Evolutionary conservation across 2,888 invertebrate genomes (phyloP), one percentile per base, ranked within the genome.

Genomic region (Troides helena): DNA sequence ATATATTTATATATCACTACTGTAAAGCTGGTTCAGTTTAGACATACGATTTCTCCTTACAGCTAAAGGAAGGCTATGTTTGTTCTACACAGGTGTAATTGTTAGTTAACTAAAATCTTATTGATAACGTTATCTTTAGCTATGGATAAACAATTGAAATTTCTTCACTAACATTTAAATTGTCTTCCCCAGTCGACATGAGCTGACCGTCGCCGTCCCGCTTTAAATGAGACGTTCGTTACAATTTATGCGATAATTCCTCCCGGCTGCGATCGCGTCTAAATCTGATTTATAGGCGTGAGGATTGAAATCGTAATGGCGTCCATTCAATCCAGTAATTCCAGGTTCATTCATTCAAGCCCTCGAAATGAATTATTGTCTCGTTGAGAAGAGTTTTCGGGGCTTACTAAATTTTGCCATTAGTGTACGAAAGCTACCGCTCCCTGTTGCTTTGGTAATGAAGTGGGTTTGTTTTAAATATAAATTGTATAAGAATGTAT

Each of bases 231-330:
- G 23, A 67, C 8, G 46, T 62, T 46, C 57, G 57, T 65, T 62
- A 69, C 67, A 68, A 57, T 64, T 60, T 57, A 30, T 36, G 56
- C 43, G 69, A 69, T 71, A 71, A 70, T 62, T 68, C 63, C 57
- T 65, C 67, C 63, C 56, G 65, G 71, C 50, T 62, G 70, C 72
- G 73, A 76, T 74, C 74, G 73, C 69, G 56, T 69, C 65, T 73
- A 73, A 74, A 73, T 74, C 76, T 74, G 76, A 77, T 77, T 77
- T 76, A 77, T 77, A 69, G 75, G 67, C 61, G 72, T 65, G 70
- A 71, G 76, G 74, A 76, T 77, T 76, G 74, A 76, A 77, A 72
- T 74, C 71, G 72, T 76, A 77, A 77, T 73, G 72, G 72, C 67
- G 67, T 72, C 75, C 74, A 74, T 77, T 77, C 71, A 71, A 70